Evolutionary conservation across 2,888 invertebrate genomes (phyloP).

Genomic region (Dermolepida albohirtum): DNA sequence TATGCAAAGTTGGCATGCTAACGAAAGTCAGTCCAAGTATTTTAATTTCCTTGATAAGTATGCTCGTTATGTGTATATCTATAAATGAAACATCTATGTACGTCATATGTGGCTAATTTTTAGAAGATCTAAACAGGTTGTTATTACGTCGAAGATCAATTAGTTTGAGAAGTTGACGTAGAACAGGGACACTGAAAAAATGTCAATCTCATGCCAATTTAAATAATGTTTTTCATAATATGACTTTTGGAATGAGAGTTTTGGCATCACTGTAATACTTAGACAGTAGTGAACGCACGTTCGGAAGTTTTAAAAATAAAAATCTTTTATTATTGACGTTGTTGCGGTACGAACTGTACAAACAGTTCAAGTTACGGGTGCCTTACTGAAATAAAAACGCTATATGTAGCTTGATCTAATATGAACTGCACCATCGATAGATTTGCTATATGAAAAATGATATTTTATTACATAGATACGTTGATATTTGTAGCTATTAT

Average conservation of each 20-base stretch:
- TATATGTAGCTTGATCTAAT: no score
- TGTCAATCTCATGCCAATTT: conserved; percentile 21
- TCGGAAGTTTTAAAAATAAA: conserved; percentile 17
- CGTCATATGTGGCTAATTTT: conserved; percentile 13
- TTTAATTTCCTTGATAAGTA: neutral
- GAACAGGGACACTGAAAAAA: conserved; percentile 5
- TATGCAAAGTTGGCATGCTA: no score
- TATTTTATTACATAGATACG: no score
- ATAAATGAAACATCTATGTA: neutral
- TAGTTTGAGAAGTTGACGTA: conserved; percentile 19
- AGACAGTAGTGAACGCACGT: neutral
- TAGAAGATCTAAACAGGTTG: conserved; percentile 21
- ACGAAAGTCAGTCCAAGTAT: neutral
- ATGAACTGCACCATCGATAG: no score
- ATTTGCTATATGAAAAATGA: no score
- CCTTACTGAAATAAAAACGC: no score
- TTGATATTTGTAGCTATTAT: no score
- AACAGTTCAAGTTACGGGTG: no score
- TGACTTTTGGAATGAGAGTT: conserved; percentile 8
- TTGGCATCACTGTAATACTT: neutral
- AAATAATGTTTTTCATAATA: conserved; percentile 6
- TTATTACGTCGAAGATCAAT: conserved; percentile 24
- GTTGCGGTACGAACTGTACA: neutral
- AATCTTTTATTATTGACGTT: conserved; percentile 14
- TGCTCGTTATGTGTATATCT: conserved; percentile 9